phyloP scores from a whole-genome alignment of 2,797 vertebrate genomes.

The Potorous gilbertii region DNA sequence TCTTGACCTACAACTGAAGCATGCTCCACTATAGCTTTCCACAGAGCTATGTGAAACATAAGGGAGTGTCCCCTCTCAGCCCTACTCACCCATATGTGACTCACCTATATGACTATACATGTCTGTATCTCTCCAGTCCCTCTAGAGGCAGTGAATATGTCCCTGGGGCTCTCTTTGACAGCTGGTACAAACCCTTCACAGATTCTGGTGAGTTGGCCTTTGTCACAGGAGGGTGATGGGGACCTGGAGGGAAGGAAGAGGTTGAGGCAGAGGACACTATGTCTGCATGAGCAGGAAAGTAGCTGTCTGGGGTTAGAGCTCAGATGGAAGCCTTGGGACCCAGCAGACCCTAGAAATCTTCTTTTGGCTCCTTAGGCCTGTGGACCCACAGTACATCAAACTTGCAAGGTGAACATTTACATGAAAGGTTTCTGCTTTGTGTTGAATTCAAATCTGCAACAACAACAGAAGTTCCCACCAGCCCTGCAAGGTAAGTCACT shows the following conservation, averaged over 20 bases:
- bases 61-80: background rate
- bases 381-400: conserved; percentile 76
- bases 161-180: conserved; percentile 62
- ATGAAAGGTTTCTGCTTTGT: conserved; percentile 77
- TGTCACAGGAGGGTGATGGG: background rate
- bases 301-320: background rate
- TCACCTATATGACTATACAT: conserved; percentile 16
- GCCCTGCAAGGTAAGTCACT: conserved; percentile 67
- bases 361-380: conserved; percentile 66
- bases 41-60: background rate
- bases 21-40: background rate
- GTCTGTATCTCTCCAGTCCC: conserved; percentile 41
- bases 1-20: background rate
- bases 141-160: conserved; percentile 58
- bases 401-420: conserved; percentile 71
- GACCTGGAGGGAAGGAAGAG: background rate
- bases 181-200: background rate
- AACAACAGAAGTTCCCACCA: conserved; percentile 41
- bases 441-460: background rate
- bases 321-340: background rate
- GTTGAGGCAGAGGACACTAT: background rate
- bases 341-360: background rate
- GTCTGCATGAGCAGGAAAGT: background rate
- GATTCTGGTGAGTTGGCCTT: conserved; percentile 61
- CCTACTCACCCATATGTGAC: background rate